Conservation (phyloP, 2,113 vertebrate species). For the Rana temporaria region DNA sequence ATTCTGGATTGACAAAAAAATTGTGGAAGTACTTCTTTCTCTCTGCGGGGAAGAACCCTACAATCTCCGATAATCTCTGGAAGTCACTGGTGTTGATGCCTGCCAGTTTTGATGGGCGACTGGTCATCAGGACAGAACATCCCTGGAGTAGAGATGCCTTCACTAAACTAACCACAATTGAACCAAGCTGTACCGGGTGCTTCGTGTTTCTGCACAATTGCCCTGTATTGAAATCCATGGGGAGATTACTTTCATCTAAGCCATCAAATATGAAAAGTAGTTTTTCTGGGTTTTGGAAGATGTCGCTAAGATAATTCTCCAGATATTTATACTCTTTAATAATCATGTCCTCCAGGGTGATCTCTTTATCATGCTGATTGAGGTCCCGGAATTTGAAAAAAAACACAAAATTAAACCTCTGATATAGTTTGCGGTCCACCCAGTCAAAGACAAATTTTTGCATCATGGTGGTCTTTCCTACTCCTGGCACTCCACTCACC, state of each 20-base stretch:
- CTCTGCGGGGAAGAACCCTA: constrained; percentile 72
- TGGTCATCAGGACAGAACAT: constrained; percentile 68
- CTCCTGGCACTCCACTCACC: constrained; percentile 69
- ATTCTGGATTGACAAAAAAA: constrained; percentile 62
- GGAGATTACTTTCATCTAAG: constrained; percentile 63
- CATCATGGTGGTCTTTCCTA: constrained; percentile 73
- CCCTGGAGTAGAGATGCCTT: constrained; percentile 67
- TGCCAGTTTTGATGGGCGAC: constrained; percentile 49
- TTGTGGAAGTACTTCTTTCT: constrained; percentile 64
- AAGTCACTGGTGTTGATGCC: constrained; percentile 48
- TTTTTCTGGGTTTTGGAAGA: constrained; percentile 63
- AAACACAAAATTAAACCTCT: constrained; percentile 63
- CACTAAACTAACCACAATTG: constrained; percentile 70
- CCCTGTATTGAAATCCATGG: constrained; percentile 55
- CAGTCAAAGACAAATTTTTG: constrained; percentile 62
- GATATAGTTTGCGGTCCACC: constrained; percentile 26
- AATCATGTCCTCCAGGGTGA: constrained; percentile 64
- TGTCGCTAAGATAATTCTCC: not conserved
- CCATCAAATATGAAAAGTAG: constrained; percentile 76
- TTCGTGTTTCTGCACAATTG: constrained; percentile 57
- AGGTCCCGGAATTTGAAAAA: constrained; percentile 65
- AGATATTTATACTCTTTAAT: constrained; percentile 51
- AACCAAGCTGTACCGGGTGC: constrained; percentile 51
- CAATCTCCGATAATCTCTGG: constrained; percentile 59
- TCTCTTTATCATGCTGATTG: constrained; percentile 3